These are phyloP conservation scores for Tortrix viridana DNA, from an alignment of 2,888 invertebrate genomes.

Conservation along the genomic window DNA sequence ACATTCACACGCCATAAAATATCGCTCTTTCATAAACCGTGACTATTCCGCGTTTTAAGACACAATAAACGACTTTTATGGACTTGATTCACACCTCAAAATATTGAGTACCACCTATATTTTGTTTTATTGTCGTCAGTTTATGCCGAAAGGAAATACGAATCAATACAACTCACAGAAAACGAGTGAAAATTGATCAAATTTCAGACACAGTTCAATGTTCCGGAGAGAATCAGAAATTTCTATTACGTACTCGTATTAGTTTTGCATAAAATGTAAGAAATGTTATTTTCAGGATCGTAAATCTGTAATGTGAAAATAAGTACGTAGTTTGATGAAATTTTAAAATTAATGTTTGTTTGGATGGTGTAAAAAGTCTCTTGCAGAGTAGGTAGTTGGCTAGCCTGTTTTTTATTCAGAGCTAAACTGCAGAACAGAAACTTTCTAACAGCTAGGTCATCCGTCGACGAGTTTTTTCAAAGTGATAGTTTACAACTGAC, in stretches of 20 bases:
- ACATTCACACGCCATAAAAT: conserved; percentile 5
- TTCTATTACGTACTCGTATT: conserved; percentile 29
- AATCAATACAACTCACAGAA: conserved; percentile 3
- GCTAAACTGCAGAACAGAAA: not conserved
- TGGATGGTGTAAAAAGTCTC: not conserved
- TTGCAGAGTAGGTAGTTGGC: not conserved
- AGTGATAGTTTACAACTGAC: not conserved
- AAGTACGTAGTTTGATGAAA: too few species aligned
- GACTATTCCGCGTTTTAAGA: conserved; percentile 14
- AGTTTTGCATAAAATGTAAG: conserved; percentile 10
- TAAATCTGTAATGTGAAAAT: not conserved
- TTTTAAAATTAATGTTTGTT: not conserved
- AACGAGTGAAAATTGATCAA: conserved; percentile 5
- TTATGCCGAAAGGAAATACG: conserved; percentile 10
- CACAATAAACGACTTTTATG: conserved; percentile 9
- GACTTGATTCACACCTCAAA: conserved; percentile 6
- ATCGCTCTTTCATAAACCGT: conserved; percentile 1
- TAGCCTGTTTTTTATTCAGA: too few species aligned
- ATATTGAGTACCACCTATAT: not conserved
- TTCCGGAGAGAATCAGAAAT: conserved; percentile 14
- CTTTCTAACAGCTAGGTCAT: not conserved
- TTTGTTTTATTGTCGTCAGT: not conserved
- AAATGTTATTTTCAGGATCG: too few species aligned
- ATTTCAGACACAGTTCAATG: conserved; percentile 6
- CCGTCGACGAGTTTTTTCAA: not conserved